A percentile compares a stretch with the other conserved stretches of the same genome.
phyloP scores from a whole-genome alignment of 2,797 vertebrate species.

The Coluber constrictor region DNA sequence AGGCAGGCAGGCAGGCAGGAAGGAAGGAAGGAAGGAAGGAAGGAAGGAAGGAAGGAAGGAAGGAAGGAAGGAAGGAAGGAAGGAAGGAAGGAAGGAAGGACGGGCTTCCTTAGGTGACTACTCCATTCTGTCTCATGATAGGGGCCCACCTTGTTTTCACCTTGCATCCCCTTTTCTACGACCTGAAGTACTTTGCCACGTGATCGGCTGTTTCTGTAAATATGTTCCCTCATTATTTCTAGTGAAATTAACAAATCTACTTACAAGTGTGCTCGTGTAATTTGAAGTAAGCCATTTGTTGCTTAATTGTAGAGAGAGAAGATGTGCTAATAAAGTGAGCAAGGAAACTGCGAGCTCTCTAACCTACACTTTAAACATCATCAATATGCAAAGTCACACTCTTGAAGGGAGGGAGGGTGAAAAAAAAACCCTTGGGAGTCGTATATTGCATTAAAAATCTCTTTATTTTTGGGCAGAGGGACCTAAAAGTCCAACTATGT shows the following conservation, averaged over 20 bases:
- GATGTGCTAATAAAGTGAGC: not conserved
- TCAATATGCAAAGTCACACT: not conserved
- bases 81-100: not conserved
- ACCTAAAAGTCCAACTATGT: not conserved
- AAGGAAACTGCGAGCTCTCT: not conserved
- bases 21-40: not conserved
- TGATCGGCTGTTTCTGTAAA: not conserved
- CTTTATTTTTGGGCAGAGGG: not conserved
- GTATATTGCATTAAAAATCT: conserved; percentile 2
- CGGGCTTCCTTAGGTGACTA: not conserved
- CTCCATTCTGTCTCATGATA: not conserved
- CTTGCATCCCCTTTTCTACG: not conserved
- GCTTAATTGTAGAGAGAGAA: not conserved
- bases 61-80: not conserved
- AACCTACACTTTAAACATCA: not conserved
- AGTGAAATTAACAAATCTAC: conserved; percentile 2
- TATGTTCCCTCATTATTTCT: not conserved
- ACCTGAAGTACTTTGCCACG: not conserved
- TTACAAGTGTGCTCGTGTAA: not conserved
- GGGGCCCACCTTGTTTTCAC: not conserved
- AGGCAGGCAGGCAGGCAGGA: not conserved
- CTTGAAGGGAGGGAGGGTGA: not conserved
- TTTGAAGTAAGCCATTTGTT: not conserved
- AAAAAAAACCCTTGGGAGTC: not conserved
- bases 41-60: not conserved